Percentiles rank a stretch among this genome's conserved stretches.
Evolutionary conservation across 2,888 invertebrate genomes (phyloP).

Genomic region (Amiota mariae): DNA sequence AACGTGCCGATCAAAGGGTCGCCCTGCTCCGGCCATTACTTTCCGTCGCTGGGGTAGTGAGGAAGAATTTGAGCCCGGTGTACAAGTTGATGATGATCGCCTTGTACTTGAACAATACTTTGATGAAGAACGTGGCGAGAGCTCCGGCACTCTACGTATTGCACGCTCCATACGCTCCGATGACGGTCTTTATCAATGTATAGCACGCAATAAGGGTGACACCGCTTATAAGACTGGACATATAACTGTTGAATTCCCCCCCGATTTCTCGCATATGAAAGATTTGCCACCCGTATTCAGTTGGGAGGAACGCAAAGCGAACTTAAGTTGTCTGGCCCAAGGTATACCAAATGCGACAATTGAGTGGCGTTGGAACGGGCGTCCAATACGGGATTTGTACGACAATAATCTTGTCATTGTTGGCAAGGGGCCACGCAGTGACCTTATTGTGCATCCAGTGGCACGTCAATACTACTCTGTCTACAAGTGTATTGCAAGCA

Average conservation of each 20-base stretch:
- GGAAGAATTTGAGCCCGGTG: conserved; percentile 79
- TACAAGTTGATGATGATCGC: conserved; percentile 80
- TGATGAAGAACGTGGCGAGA: conserved; percentile 76
- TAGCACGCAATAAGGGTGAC: conserved; percentile 87
- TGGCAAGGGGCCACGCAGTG: conserved; percentile 82
- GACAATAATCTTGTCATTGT: conserved; percentile 77
- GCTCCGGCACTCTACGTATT: conserved; percentile 81
- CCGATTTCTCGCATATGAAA: conserved; percentile 83
- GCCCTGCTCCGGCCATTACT: conserved; percentile 85
- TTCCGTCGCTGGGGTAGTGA: conserved; percentile 84
- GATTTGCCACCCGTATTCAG: conserved; percentile 85
- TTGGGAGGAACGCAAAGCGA: conserved; percentile 87
- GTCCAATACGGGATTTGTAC: conserved; percentile 74
- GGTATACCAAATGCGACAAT: conserved; percentile 93
- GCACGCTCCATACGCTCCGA: conserved; percentile 80
- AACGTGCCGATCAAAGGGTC: conserved; percentile 85
- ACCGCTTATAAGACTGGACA: conserved; percentile 86
- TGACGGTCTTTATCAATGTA: conserved; percentile 92
- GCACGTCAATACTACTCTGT: conserved; percentile 80
- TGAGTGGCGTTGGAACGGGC: conserved; percentile 82
- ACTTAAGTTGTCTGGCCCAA: conserved; percentile 91
- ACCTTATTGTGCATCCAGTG: conserved; percentile 80
- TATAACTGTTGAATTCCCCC: conserved; percentile 86
- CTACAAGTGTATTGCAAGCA: conserved; percentile 88
- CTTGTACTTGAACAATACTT: conserved; percentile 78